Evolutionary conservation across 2,797 vertebrate species (phyloP).

Genomic region (Pygocentrus nattereri): DNA sequence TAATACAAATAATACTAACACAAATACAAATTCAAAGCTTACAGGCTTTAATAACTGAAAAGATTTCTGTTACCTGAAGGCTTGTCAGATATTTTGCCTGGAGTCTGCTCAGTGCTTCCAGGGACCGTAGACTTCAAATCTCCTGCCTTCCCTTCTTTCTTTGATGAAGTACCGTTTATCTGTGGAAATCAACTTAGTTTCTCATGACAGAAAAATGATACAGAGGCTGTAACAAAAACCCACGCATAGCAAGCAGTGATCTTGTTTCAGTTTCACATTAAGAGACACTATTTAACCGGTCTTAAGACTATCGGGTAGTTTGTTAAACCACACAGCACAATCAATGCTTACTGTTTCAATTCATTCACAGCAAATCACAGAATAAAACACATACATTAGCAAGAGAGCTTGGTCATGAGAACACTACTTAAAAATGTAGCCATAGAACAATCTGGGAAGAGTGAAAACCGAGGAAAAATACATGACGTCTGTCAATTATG

Average conservation of each 20-base stretch:
- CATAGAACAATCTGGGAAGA: too few species aligned
- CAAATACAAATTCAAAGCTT: background rate
- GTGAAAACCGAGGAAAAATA: too few species aligned
- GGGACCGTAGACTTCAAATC: background rate
- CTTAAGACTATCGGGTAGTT: too few species aligned
- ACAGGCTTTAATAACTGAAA: background rate
- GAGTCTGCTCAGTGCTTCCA: conserved; percentile 46
- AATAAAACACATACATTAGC: too few species aligned
- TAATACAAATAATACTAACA: background rate
- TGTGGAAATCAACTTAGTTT: conserved; percentile 30
- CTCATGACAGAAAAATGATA: background rate
- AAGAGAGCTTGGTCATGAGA: too few species aligned
- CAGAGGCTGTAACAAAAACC: too few species aligned
- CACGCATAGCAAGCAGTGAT: background rate
- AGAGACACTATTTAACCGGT: too few species aligned
- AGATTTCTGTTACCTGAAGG: background rate
- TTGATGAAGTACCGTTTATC: conserved; percentile 59
- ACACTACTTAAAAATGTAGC: too few species aligned
- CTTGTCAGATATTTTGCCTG: conserved; percentile 49
- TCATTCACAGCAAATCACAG: too few species aligned
- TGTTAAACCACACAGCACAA: too few species aligned
- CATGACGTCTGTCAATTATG: too few species aligned
- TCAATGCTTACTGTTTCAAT: too few species aligned
- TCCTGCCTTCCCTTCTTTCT: conserved; percentile 51
- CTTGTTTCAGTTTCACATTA: background rate